Evolutionary conservation across 2,888 invertebrate genomes (phyloP), one percentile per base, ranked within the genome.

Genomic region (Chloromyia formosa): DNA sequence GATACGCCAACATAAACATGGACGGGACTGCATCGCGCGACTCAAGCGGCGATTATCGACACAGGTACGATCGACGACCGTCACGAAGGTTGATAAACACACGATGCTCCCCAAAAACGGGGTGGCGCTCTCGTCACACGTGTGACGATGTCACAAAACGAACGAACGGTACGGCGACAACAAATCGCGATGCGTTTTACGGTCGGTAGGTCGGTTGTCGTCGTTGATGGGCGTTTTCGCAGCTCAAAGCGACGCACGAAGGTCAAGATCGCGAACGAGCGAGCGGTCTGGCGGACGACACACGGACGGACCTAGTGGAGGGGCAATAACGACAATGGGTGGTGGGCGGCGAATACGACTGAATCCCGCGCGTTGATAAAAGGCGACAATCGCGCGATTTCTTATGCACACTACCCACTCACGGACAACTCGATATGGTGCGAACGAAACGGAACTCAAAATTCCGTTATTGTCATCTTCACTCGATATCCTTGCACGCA

Each of bases 211-310:
- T n/a, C n/a, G 7, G 27, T 35, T 35, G 27, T 35, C 27, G 58
- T 58, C 56, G 71, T 71, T 40, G 71, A 71, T 71, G 71, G 71
- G 71, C 71, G 71, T 71, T 71, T 71, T 71, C 71, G 27, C 27
- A 7, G 27, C 7, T 35, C 7, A 35, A 35, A 40, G 53, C 56
- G 54, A 35, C 7, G 27, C 56, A 35, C 58, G 71, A 71, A 71
- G 71, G 71, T 71, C 71, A 71, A 71, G 71, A n/a, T n/a, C n/a
- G n/a, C n/a, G n/a, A 56, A 71, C 71, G 56, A n/a, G 20, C 71
- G 58, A 20, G 20, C 56, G 56, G 53, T 53, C 27, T 2, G 12
- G 56, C 40, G 56, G 56, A 42, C 42, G 9, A 45, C 16, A 56
- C 27, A 35, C 27, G 27, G 27, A 35, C 27, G 27, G 27, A 35